phyloP scores from a whole-genome alignment of 2,888 invertebrate genomes.

The Macroteleia sp. region DNA sequence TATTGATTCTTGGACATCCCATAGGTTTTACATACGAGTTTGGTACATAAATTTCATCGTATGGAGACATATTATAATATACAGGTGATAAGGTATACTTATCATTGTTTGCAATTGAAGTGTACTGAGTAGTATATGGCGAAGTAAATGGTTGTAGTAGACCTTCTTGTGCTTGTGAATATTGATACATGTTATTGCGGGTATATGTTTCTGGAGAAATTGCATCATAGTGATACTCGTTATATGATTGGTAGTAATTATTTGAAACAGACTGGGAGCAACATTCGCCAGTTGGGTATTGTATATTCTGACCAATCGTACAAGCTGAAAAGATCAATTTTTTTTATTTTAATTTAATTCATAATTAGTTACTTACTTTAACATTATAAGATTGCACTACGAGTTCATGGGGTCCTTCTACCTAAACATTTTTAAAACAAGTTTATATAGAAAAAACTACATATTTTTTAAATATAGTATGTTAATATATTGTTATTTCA shows the following conservation, averaged over 20 bases:
- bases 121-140: not conserved
- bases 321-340: not conserved
- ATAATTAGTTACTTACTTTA: no score
- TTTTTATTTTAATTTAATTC: no score
- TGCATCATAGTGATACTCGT: not conserved
- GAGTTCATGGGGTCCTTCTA: no score
- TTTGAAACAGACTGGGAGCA: not conserved
- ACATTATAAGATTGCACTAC: no score
- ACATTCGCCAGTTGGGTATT: not conserved
- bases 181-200: not conserved
- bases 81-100: not conserved
- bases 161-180: not conserved
- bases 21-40: not conserved
- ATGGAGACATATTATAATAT: not conserved
- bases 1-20: not conserved
- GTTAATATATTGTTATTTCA: no score
- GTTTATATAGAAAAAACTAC: no score
- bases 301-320: not conserved
- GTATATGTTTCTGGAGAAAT: not conserved
- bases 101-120: not conserved
- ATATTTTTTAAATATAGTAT: no score
- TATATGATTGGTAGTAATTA: not conserved
- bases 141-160: not conserved
- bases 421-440: no score
- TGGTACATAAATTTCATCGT: constrained; percentile 2